Base-by-base conservation (phyloP, 1,140 invertebrate species). In the Drosophila baimaii region DNA sequence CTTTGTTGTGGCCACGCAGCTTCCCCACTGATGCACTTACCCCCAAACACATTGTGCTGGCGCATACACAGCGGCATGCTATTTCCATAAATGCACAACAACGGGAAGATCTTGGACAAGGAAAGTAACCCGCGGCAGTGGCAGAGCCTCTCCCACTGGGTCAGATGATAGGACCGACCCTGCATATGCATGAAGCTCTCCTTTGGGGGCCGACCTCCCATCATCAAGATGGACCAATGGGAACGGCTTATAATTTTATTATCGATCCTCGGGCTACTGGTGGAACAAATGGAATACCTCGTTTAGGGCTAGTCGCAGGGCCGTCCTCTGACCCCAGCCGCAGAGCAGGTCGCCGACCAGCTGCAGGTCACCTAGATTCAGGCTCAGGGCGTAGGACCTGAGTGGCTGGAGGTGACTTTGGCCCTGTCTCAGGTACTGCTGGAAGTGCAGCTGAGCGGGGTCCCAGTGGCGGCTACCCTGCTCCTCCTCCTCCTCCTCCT, bases 1-100 rank as follows among this genome's bases (percentile, higher is more conserved):
- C 23, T 27, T 66, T 69, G 65, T 80, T 58, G 72, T 64, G 70
- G 59, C 44, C 59, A 54, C 63, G 70, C 70, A 76, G 76, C 68
- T 72, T 69, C 66, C 69, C 19, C 25, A 33, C 57, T 44, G 56
- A 44, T 31, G 58, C 57, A 59, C 79, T 52, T 33, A 52, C 49
- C 25, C 27, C 76, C 10, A 39, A 23, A 75, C 37, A 37, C 52
- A 58, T 61, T 63, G 55, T 63, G 12, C 33, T 41, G 33, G 54
- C 19, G 52, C 52, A 55, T 55, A n/a, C 75, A 39, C 23, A 17
- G 47, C 61, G 21, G 51, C 62, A 70, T 49, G 41, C 63, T 47
- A 86, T 88, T 86, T 86, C 83, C 83, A 86, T 86, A 88, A 86
- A 79, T 79, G 83, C 76, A 76, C 71, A 79, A 63, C 70, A 73